Conservation (phyloP, 2,113 vertebrate genomes). For the Eudyptes chrysolophus region DNA sequence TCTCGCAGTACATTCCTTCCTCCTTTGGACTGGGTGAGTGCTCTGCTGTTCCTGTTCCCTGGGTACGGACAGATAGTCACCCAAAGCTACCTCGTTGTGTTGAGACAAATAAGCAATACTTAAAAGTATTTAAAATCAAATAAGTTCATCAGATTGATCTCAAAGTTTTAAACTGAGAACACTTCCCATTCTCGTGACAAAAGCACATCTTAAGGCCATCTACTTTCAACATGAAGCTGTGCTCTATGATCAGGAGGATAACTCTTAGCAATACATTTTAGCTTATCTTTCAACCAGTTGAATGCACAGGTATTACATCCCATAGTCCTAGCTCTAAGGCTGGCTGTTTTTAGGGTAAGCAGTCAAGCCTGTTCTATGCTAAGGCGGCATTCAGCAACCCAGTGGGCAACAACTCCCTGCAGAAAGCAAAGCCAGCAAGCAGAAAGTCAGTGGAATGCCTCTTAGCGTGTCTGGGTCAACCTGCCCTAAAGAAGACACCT, state of each 20-base stretch:
- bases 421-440: background rate
- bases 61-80: background rate
- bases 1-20: background rate
- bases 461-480: fast-evolving
- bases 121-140: background rate
- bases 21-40: background rate
- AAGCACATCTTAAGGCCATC: background rate
- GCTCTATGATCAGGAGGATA: background rate
- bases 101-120: background rate
- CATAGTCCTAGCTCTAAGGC: background rate
- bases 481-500: too few relatives aligned
- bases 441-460: background rate
- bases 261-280: background rate
- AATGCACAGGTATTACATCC: too few relatives aligned
- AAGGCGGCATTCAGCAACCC: constrained; percentile 91
- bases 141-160: background rate
- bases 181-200: background rate
- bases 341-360: constrained; percentile 85
- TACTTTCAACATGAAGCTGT: background rate
- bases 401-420: constrained; percentile 92
- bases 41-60: background rate
- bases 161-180: background rate
- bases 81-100: background rate
- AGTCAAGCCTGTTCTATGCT: constrained; percentile 88
- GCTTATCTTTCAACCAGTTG: background rate